These are phyloP conservation scores for Thymelicus lineola DNA, from an alignment of 2,888 invertebrate species.

Conservation along the genomic window DNA sequence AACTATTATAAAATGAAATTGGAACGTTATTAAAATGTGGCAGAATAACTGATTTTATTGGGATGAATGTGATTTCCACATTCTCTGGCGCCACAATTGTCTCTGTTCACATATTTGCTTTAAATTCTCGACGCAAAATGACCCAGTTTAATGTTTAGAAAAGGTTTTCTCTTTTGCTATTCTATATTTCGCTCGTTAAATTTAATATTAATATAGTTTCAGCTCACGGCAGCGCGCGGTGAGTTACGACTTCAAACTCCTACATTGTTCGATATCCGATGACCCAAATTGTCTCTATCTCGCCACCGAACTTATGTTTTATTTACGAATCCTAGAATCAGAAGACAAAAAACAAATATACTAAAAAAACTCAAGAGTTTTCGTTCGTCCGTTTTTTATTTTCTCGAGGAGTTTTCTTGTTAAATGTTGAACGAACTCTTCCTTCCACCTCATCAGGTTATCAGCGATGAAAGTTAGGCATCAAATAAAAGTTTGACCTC, in stretches of 20 bases:
- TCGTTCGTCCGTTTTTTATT: slow-evolving; percentile 17
- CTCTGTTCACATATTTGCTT: slow-evolving; percentile 37
- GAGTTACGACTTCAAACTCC: slow-evolving; percentile 12
- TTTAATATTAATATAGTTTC: slow-evolving; percentile 35
- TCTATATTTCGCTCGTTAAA: slow-evolving; percentile 35
- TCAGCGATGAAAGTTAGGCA: slow-evolving; percentile 33
- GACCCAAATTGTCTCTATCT: slow-evolving; percentile 9
- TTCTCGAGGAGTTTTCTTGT: slow-evolving; percentile 33
- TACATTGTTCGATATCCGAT: slow-evolving; percentile 5
- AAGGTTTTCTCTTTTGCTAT: slow-evolving; percentile 31
- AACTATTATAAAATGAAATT: slow-evolving; percentile 4
- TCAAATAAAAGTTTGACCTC: slow-evolving; percentile 36
- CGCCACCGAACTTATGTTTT: slow-evolving; percentile 1
- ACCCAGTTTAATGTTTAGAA: slow-evolving; percentile 38
- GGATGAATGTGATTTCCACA: slow-evolving; percentile 32
- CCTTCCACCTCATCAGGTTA: slow-evolving; percentile 34
- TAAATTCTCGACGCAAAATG: slow-evolving; percentile 35
- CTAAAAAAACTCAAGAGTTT: background rate
- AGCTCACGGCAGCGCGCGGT: background rate
- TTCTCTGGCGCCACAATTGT: slow-evolving; percentile 28
- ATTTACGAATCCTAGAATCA: background rate
- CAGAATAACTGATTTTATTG: slow-evolving; percentile 27
- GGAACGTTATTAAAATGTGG: slow-evolving; percentile 18
- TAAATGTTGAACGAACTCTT: slow-evolving; percentile 28
- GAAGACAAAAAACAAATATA: background rate